Base-by-base conservation (phyloP, 1,140 invertebrate genomes). In the Nebria ingens region DNA sequence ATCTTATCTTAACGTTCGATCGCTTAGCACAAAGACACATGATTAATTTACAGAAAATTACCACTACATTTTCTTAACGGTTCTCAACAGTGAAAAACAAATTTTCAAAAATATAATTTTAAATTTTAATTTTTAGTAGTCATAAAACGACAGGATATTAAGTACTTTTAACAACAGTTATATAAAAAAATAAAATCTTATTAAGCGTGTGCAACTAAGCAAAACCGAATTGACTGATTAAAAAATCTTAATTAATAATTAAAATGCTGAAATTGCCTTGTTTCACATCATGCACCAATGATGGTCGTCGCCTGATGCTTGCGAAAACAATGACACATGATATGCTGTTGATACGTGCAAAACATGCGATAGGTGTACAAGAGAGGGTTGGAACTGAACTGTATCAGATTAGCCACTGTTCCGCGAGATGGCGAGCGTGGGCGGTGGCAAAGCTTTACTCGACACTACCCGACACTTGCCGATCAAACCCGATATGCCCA, bases 381-480 rank as follows among this genome's bases (percentile, higher is more conserved):
- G 40, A 9, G 40, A 45, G 40, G 40, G 40, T 45, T 45, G 40
- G 40, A 9, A 45, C 9, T 11, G 17, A 45, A 45, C 6, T 45
- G 40, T 45, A 45, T 45, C 40, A 45, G 40, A 45, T 45, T 45
- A 45, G 40, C 40, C 40, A 45, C 40, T 45, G 40, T 17, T 12
- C 40, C 40, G 17, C 40, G 40, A 45, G 40, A 45, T 45, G 40
- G 40, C 40, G 40, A 17, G 40, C 40, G 40, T 45, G 15, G 40
- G 40, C 40, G 40, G 40, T 17, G 40, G 40, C 17, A 45, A 6
- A 45, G 17, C 40, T 17, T 17, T 9, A 45, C 6, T 12, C 40
- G 40, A 45, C 3, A 45, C 9, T 45, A 6, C 9, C 40, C 40
- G 40, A 45, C 40, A 45, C 40, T 12, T 45, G 17, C 40, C 15